Evolutionary conservation across 2,888 invertebrate species (phyloP).

Genomic region (Leistus spinibarbis): DNA sequence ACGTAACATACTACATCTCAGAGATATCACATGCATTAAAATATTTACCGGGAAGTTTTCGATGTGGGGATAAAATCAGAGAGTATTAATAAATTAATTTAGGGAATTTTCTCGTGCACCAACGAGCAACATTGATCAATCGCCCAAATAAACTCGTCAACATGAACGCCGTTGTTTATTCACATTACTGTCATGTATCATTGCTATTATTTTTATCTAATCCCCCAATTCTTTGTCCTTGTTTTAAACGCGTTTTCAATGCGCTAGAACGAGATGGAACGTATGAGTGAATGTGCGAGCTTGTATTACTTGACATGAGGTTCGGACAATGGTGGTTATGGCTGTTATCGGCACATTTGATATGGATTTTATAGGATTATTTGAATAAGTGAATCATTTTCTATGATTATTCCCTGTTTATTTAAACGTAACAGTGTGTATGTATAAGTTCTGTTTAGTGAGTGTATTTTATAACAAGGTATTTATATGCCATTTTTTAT

Average conservation of each 20-base stretch:
- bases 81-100: no score
- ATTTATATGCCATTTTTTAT: conserved; percentile 21
- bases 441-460: conserved; percentile 42
- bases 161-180: conserved; percentile 21
- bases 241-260: conserved; percentile 3
- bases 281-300: conserved; percentile 15
- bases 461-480: conserved; percentile 41
- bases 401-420: conserved; percentile 40
- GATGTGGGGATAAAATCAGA: no score
- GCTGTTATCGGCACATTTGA: conserved; percentile 50
- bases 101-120: no score
- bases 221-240: conserved; percentile 28
- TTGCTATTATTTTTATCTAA: conserved; percentile 40
- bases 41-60: no score
- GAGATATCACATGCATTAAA: no score
- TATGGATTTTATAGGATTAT: conserved; percentile 50
- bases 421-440: conserved; percentile 33
- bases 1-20: no score
- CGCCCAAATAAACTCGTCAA: conserved; percentile 32
- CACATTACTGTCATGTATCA: conserved; percentile 33
- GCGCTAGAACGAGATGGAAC: conserved; percentile 20
- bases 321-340: conserved; percentile 50
- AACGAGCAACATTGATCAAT: conserved; percentile 9
- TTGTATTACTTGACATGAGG: conserved; percentile 36
- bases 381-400: conserved; percentile 45